Percentiles rank a stretch among this genome's conserved stretches.
These are phyloP conservation scores for Pomacea maculata DNA, from an alignment of 1,140 invertebrate genomes.

Conservation along the genomic window DNA sequence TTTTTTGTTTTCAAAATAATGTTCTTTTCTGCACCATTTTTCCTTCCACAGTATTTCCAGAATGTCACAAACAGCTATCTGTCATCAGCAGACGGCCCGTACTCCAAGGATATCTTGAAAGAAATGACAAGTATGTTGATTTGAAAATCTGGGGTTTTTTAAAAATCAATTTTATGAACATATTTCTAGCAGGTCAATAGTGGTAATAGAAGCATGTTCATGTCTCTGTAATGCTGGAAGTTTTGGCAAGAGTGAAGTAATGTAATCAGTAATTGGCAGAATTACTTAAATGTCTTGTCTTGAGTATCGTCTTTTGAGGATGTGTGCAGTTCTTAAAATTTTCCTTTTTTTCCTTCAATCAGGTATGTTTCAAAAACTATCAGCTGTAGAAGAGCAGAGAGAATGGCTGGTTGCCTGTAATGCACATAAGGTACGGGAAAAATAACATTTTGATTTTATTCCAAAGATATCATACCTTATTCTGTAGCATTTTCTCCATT, in stretches of 20 bases:
- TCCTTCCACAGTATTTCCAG: constrained; percentile 51
- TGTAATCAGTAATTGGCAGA: no score
- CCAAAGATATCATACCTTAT: not conserved
- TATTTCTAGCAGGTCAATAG: no score
- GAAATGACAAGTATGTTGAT: constrained; percentile 64
- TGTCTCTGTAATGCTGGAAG: no score
- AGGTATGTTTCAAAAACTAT: constrained; percentile 65
- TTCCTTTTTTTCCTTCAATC: constrained; percentile 19
- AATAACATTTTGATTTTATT: not conserved
- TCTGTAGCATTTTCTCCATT: not conserved
- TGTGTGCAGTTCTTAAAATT: no score
- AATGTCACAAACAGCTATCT: constrained; percentile 61
- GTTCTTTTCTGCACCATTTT: constrained; percentile 1
- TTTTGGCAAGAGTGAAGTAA: no score
- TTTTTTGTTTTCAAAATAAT: not conserved
- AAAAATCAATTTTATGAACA: not conserved
- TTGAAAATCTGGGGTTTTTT: not conserved
- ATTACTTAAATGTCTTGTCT: no score
- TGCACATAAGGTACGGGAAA: constrained; percentile 50
- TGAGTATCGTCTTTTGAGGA: no score
- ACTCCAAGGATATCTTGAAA: constrained; percentile 59
- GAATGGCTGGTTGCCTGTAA: constrained; percentile 55
- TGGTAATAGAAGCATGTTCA: no score
- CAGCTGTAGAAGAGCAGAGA: constrained; percentile 51
- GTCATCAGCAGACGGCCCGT: constrained; percentile 52